Evolutionary conservation across 2,888 invertebrate species (phyloP).

Genomic region (Spicauda simplicius): DNA sequence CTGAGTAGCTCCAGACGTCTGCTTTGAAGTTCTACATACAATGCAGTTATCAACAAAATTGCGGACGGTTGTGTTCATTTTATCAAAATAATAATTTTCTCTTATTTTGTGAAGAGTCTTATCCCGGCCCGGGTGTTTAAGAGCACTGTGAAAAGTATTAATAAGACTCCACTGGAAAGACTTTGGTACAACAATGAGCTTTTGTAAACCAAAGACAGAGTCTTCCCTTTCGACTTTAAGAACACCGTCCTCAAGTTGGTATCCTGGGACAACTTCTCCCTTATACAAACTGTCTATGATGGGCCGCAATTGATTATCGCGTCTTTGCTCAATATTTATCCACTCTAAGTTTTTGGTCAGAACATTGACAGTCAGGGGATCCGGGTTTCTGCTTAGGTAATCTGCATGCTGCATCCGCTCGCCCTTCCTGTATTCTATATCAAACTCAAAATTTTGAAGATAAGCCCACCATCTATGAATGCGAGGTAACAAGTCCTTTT

Average conservation of each 20-base stretch:
- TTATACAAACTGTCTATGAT: constrained; percentile 29
- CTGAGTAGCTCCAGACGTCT: constrained; percentile 42
- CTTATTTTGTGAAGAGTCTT: constrained; percentile 44
- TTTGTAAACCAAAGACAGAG: constrained; percentile 8
- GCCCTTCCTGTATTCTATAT: constrained; percentile 44
- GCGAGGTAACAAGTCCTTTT: constrained; percentile 47
- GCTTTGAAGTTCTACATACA: constrained; percentile 43
- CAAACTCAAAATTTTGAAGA: constrained; percentile 47
- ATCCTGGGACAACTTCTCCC: constrained; percentile 19
- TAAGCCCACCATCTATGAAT: constrained; percentile 52
- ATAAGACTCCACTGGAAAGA: too few species aligned
- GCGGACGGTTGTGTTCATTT: constrained; percentile 39
- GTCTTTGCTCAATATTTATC: constrained; percentile 44
- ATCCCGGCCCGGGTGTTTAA: constrained; percentile 46
- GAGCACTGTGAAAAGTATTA: constrained; percentile 41
- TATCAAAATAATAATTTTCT: constrained; percentile 44
- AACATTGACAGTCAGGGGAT: constrained; percentile 36
- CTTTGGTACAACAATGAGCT: constrained; percentile 33
- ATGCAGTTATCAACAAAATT: constrained; percentile 40
- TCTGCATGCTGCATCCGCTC: constrained; percentile 40
- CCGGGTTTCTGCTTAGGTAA: constrained; percentile 45
- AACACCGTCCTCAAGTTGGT: constrained; percentile 30
- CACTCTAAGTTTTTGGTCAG: constrained; percentile 43
- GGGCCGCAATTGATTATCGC: constrained; percentile 29
- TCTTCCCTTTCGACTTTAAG: constrained; percentile 12